These are phyloP conservation scores for Leptonema lineaticorne DNA, from an alignment of 1,140 invertebrate genomes.

Conservation along the genomic window DNA sequence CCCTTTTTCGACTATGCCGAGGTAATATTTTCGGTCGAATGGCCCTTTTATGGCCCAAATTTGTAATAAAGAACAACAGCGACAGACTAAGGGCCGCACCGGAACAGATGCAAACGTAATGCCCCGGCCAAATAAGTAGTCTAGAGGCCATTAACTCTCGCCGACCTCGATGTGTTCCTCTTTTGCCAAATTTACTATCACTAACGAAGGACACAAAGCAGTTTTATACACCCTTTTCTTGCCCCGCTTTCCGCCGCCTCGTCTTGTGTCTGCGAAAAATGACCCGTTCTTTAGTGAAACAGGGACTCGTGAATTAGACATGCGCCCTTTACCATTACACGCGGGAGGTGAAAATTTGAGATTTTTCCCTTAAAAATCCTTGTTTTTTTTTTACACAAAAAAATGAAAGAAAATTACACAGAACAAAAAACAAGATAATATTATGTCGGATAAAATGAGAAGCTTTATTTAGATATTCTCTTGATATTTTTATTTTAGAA, in stretches of 20 bases:
- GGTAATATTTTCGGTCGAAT: background rate
- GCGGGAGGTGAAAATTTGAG: too few relatives aligned
- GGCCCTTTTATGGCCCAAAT: background rate
- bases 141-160: background rate
- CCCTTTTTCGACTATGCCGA: too few relatives aligned
- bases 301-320: too few relatives aligned
- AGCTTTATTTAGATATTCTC: background rate
- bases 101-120: background rate
- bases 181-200: background rate
- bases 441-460: background rate
- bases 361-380: background rate
- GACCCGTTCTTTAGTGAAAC: too few relatives aligned
- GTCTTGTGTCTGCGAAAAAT: too few relatives aligned
- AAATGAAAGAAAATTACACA: too few relatives aligned
- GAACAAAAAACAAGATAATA: background rate
- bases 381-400: background rate
- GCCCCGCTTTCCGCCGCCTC: too few relatives aligned
- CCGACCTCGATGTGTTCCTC: background rate
- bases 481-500: background rate
- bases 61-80: constrained; percentile 2
- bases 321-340: too few relatives aligned
- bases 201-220: background rate
- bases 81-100: background rate
- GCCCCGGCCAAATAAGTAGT: background rate
- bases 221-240: background rate